A percentile compares a stretch with the other conserved stretches of the same genome.
Evolutionary conservation across 2,888 invertebrate genomes (phyloP).

Genomic region (Eledona agricola): DNA sequence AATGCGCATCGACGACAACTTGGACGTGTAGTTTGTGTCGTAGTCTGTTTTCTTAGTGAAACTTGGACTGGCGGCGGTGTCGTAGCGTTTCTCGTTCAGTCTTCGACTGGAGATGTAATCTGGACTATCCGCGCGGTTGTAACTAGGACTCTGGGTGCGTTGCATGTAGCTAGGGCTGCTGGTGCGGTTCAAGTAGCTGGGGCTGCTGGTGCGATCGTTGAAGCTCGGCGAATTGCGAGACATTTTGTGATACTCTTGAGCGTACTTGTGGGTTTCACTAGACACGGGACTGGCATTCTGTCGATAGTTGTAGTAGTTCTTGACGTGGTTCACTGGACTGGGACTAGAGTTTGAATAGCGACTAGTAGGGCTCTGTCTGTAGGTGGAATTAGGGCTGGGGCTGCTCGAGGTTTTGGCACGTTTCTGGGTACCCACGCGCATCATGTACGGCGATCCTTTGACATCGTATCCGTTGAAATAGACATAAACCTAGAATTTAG

Average conservation of each 20-base stretch:
- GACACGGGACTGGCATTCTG: constrained; percentile 53
- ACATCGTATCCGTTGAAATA: constrained; percentile 91
- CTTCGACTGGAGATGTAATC: constrained; percentile 58
- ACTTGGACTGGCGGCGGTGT: constrained; percentile 55
- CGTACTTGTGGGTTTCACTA: constrained; percentile 53
- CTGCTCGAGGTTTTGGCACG: constrained; percentile 68
- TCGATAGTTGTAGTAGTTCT: constrained; percentile 50
- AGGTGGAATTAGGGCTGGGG: constrained; percentile 56
- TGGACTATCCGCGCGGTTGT: constrained; percentile 57
- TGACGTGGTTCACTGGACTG: constrained; percentile 49
- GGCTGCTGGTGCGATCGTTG: constrained; percentile 51
- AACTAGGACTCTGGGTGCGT: constrained; percentile 54
- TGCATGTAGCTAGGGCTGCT: constrained; percentile 57
- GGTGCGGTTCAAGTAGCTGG: constrained; percentile 53
- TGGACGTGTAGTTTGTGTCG: constrained; percentile 52
- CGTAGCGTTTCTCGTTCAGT: constrained; percentile 55
- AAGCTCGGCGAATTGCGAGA: constrained; percentile 52
- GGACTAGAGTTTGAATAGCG: constrained; percentile 54
- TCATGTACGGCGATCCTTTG: constrained; percentile 87
- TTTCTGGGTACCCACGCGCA: constrained; percentile 81
- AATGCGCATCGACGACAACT: constrained; percentile 58
- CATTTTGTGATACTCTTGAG: constrained; percentile 57
- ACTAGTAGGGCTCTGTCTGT: constrained; percentile 58
- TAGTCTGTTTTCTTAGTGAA: constrained; percentile 51
- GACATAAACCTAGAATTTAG: constrained; percentile 74